Percentiles rank a stretch among this genome's conserved stretches.
These are phyloP conservation scores for Hydractinia symbiolongicarpus DNA, from an alignment of 30 jellyfish, hydroid and myxozoan genomes.

Conservation along the genomic window DNA sequence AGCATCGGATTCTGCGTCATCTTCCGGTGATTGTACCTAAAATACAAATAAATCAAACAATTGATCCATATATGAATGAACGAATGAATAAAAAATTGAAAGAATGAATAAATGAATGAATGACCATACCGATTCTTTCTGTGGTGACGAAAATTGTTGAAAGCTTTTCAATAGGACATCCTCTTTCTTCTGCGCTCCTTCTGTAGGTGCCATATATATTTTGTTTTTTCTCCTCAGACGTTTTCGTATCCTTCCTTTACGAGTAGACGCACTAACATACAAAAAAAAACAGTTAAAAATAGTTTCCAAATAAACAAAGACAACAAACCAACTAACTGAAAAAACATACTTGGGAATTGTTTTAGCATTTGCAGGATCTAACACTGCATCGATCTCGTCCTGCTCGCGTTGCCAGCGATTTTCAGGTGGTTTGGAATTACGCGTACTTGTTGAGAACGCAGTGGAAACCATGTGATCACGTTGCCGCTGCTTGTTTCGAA, in stretches of 20 bases:
- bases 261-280: slow-evolving; percentile 37
- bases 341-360: slow-evolving; percentile 16
- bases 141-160: not conserved
- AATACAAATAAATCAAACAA: no score
- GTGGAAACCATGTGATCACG: slow-evolving; percentile 34
- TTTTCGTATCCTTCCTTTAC: slow-evolving; percentile 54
- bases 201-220: not conserved
- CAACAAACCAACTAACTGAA: not conserved
- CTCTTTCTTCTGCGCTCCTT: not conserved
- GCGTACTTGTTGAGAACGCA: slow-evolving; percentile 34
- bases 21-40: not conserved
- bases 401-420: slow-evolving; percentile 70
- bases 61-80: not conserved
- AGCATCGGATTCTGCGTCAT: not conserved
- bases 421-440: slow-evolving; percentile 10
- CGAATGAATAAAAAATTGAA: not conserved
- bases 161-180: slow-evolving; percentile 4
- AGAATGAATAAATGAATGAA: not conserved
- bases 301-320: not conserved
- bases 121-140: slow-evolving; percentile 1
- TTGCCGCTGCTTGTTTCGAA: slow-evolving; percentile 86
- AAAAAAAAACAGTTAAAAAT: not conserved
- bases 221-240: slow-evolving; percentile 55
- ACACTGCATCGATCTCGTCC: slow-evolving; percentile 57
- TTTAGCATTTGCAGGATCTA: slow-evolving; percentile 58